Evolutionary conservation across 64 coral and sea anemone genomes (phyloP).

Genomic region (Montipora foliosa): DNA sequence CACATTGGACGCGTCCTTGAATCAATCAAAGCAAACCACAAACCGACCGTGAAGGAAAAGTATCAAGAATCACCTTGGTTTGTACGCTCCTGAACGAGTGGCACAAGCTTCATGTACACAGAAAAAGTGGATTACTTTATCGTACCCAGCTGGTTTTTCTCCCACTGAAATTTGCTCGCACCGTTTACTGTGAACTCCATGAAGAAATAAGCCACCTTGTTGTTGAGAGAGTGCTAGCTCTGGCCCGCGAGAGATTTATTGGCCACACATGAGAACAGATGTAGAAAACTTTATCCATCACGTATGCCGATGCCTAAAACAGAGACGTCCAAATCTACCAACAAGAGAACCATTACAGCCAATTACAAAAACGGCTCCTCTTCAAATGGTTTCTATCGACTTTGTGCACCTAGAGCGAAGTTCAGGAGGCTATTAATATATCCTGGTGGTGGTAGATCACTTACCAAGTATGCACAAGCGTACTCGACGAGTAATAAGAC

Average conservation of each 20-base stretch:
- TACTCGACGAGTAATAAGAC: too few relatives aligned
- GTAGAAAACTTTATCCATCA: slow-evolving; percentile 57
- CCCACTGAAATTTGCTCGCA: slow-evolving; percentile 19
- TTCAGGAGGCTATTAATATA: too few relatives aligned
- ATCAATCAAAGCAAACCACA: slow-evolving; percentile 32
- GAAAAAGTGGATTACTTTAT: slow-evolving; percentile 65
- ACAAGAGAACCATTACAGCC: too few relatives aligned
- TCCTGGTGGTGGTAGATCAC: too few relatives aligned
- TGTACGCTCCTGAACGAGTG: slow-evolving; percentile 68
- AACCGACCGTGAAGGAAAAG: neutral
- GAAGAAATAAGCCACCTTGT: slow-evolving; percentile 44
- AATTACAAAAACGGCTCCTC: too few relatives aligned
- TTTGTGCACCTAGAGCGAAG: too few relatives aligned
- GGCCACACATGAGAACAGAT: too few relatives aligned
- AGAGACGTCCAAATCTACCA: too few relatives aligned
- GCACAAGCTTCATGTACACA: slow-evolving; percentile 60
- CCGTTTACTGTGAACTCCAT: neutral
- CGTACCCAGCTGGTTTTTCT: slow-evolving; percentile 59
- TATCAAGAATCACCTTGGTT: slow-evolving; percentile 28
- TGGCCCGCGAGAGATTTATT: too few relatives aligned
- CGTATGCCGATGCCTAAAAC: neutral
- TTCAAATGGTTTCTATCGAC: too few relatives aligned
- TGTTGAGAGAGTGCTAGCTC: too few relatives aligned
- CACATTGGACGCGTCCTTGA: neutral
- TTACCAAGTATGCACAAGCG: too few relatives aligned